These are phyloP conservation scores for Ibidorhyncha struthersii DNA, from an alignment of 2,113 vertebrate genomes.

Conservation along the genomic window DNA sequence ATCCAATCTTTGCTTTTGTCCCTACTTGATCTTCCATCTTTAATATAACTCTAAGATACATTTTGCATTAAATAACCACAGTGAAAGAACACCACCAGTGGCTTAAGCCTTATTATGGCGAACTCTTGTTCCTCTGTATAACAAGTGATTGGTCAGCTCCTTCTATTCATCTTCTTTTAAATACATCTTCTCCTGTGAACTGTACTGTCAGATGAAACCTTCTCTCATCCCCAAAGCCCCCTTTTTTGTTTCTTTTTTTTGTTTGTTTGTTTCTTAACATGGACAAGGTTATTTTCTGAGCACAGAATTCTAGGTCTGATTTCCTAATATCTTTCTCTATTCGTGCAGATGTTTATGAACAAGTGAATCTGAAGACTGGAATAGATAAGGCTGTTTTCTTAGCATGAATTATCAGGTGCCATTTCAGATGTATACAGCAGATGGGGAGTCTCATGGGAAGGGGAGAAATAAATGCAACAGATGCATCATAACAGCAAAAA, in stretches of 20 bases:
- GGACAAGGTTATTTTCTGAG: background rate
- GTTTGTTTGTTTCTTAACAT: background rate
- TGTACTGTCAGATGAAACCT: background rate
- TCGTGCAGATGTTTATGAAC: background rate
- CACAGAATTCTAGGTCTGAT: background rate
- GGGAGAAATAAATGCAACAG: background rate
- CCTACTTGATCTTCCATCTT: background rate
- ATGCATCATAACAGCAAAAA: background rate
- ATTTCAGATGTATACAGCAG: background rate
- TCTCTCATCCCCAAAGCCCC: background rate
- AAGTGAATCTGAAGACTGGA: background rate
- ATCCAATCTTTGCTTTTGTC: background rate
- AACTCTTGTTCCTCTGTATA: background rate
- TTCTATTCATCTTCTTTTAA: background rate
- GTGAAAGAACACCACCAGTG: background rate
- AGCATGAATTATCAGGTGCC: background rate
- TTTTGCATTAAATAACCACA: background rate
- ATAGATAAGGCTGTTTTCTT: background rate
- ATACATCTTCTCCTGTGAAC: background rate
- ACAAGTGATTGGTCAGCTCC: background rate
- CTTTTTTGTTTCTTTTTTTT: background rate
- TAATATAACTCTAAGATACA: background rate
- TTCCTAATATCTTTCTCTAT: background rate
- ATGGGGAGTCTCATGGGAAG: background rate
- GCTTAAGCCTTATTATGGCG: background rate